These are phyloP conservation scores for Mormyrops attenuatus DNA, from an alignment of 2,797 vertebrate species.

Conservation along the genomic window DNA sequence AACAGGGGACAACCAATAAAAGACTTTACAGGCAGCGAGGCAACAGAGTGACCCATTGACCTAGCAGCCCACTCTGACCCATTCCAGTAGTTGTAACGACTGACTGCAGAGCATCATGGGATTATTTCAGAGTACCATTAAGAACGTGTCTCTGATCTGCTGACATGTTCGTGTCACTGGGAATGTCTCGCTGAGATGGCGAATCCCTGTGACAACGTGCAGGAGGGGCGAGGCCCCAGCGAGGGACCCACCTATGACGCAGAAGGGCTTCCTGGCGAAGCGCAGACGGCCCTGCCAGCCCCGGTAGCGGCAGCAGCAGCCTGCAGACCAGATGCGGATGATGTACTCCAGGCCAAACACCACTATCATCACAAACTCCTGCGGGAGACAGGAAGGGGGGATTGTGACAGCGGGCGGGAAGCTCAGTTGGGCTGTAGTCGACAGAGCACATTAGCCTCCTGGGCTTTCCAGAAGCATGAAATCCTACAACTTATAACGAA, in stretches of 20 bases:
- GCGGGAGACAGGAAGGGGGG: constrained; percentile 37
- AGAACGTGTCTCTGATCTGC: background rate
- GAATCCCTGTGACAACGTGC: background rate
- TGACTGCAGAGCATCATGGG: background rate
- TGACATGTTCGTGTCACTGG: background rate
- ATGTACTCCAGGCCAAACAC: constrained; percentile 98
- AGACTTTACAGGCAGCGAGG: background rate
- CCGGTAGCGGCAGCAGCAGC: constrained; percentile 95
- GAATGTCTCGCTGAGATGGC: background rate
- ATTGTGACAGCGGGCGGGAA: background rate
- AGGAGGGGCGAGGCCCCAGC: background rate
- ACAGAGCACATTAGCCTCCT: background rate
- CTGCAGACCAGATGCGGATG: constrained; percentile 95
- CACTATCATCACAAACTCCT: constrained; percentile 99
- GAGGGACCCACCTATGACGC: constrained; percentile 81
- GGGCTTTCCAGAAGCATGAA: background rate
- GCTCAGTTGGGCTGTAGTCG: background rate
- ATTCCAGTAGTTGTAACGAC: background rate
- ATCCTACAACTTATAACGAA: background rate
- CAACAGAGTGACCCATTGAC: background rate
- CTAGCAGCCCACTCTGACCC: background rate
- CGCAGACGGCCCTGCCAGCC: constrained; percentile 96
- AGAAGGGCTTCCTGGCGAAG: constrained; percentile 94
- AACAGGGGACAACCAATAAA: constrained; percentile 6
- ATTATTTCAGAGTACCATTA: background rate